Percentiles rank a stretch among this genome's conserved stretches.
Conservation (phyloP, 2,888 invertebrate genomes). For the Reticulitermes lucifugus region DNA sequence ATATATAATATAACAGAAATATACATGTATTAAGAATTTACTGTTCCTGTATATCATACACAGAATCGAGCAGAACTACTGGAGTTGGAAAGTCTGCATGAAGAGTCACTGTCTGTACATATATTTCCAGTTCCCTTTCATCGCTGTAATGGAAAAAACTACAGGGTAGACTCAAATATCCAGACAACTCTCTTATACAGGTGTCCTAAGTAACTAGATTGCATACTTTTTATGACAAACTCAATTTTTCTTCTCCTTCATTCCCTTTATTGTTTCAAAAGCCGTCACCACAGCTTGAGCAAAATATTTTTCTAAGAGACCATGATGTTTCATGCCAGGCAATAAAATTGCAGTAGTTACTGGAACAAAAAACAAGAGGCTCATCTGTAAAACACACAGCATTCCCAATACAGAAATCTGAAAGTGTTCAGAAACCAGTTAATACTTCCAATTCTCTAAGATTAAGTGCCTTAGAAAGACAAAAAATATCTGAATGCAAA, state of each 20-base stretch:
- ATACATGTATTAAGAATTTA: not conserved
- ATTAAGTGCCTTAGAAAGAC: too few species aligned
- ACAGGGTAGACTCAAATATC: conserved; percentile 9
- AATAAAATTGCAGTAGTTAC: conserved; percentile 54
- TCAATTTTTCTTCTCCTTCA: conserved; percentile 47
- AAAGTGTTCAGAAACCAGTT: too few species aligned
- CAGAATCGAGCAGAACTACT: not conserved
- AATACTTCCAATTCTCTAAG: too few species aligned
- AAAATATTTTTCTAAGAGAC: conserved; percentile 55
- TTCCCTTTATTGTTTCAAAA: conserved; percentile 18
- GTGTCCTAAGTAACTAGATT: not conserved
- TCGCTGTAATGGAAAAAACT: conserved; percentile 32
- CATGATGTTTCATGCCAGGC: conserved; percentile 56
- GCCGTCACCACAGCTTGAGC: conserved; percentile 12
- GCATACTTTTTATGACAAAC: not conserved
- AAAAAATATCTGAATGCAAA: too few species aligned
- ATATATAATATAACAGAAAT: not conserved
- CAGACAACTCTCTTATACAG: not conserved
- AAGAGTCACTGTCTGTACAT: not conserved
- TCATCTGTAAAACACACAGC: too few species aligned
- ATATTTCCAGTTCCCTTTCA: not conserved
- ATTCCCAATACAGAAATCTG: too few species aligned
- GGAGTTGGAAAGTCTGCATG: not conserved
- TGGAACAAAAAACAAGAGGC: conserved; percentile 50
- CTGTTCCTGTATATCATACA: not conserved